phyloP scores from a whole-genome alignment of 2,888 invertebrate species.

The Sinelater perroti region DNA sequence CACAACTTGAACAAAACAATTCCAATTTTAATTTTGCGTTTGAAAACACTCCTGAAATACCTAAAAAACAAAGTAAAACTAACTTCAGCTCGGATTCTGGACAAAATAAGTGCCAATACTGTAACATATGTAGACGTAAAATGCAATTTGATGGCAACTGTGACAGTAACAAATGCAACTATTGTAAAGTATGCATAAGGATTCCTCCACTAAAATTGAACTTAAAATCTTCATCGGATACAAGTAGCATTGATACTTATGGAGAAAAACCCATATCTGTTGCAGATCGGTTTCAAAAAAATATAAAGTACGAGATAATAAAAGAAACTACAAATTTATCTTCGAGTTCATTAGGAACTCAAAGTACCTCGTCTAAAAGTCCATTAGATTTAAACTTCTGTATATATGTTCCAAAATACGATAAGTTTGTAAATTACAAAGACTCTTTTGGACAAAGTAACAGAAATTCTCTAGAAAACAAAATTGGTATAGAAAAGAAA shows the following conservation, averaged over 20 bases:
- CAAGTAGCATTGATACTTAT: too few relatives aligned
- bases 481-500: neutral
- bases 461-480: neutral
- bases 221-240: constrained; percentile 1
- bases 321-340: too few relatives aligned
- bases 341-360: too few relatives aligned
- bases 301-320: constrained; percentile 28
- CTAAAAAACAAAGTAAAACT: too few relatives aligned
- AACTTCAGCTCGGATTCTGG: too few relatives aligned
- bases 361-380: constrained; percentile 17
- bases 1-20: too few relatives aligned
- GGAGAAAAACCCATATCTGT: neutral
- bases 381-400: constrained; percentile 22
- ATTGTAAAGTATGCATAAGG: neutral
- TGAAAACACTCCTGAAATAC: too few relatives aligned
- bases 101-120: too few relatives aligned
- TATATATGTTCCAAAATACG: constrained; percentile 14
- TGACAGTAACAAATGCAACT: neutral
- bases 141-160: neutral
- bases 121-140: too few relatives aligned
- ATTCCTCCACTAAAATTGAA: constrained; percentile 16
- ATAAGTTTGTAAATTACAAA: constrained; percentile 16
- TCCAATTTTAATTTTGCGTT: too few relatives aligned
- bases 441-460: too few relatives aligned
- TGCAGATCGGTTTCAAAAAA: constrained; percentile 3